Base-by-base conservation (phyloP, 2,113 vertebrate genomes). In the Proteles cristata region DNA sequence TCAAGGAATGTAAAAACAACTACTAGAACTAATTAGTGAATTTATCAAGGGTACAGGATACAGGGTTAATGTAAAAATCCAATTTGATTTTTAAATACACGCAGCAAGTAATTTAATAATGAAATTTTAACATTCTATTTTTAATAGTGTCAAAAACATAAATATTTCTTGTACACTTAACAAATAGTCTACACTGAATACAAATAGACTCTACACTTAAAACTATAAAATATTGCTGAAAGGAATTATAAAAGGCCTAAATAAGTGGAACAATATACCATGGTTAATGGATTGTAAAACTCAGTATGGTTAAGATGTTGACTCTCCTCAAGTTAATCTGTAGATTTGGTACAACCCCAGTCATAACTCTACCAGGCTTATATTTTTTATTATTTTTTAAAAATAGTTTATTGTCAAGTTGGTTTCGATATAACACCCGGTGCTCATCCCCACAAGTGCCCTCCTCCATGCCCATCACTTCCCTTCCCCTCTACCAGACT, bases 141-240 rank as follows among this genome's bases (percentile, higher is more conserved):
- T 31, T 17, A 21, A 81, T 33, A 31, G 2, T 55, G 11, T 55
- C 55, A 65, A 86, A 83, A 50, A 16, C 31, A 48, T 88, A 91
- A 77, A 69, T 48, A 26, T 33, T 69, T 53, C 45, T 48, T 83
- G 58, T 50, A 33, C 48, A 91, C 31, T 91, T 91, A 48, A 71
- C 43, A 93, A 83, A 94, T 94, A 81, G 17, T 69, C 76, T 28
- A 28, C 7, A 31, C 26, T 31, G 11, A 65, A 28, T 31, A 65
- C 5, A 65, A 65, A 74, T 74, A 88, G 26, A 45, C 17, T 61
- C 25, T 94, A 94, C 17, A 91, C 25, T 87, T 39, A 93, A 83
- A 80, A 73, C 43, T 63, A 92, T n/a, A 97, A 89, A 90, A 89
- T 81, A 81, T 82, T 92, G 17, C 25, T 82, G 15, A n/a, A 82